These are phyloP conservation scores for Poeciliopsis occidentalis DNA, from an alignment of 2,113 vertebrate genomes.

Conservation along the genomic window DNA sequence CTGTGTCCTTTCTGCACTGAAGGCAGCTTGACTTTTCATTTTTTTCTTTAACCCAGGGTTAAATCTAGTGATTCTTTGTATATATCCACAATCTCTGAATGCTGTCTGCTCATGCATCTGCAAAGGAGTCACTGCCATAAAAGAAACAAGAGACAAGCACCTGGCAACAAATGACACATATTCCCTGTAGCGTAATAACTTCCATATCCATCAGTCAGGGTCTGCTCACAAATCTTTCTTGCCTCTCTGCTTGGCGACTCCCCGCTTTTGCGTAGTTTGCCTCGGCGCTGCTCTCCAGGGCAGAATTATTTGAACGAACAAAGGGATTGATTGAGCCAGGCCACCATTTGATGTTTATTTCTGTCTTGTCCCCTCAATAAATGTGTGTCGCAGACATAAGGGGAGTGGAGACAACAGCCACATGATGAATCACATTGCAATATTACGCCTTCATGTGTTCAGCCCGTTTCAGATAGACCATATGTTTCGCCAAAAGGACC, in stretches of 20 bases:
- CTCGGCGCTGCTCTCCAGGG: slow-evolving; percentile 51
- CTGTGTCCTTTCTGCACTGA: slow-evolving; percentile 13
- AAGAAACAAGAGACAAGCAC: slow-evolving; percentile 71
- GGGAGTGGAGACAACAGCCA: slow-evolving; percentile 22
- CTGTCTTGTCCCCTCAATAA: slow-evolving; percentile 53
- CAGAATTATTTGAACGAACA: slow-evolving; percentile 64
- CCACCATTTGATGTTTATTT: slow-evolving; percentile 71
- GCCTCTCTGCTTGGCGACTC: slow-evolving; percentile 40
- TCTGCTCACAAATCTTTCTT: slow-evolving; percentile 53
- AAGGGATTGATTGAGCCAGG: slow-evolving; percentile 64
- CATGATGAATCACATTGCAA: slow-evolving; percentile 63
- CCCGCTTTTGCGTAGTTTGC: slow-evolving; percentile 36
- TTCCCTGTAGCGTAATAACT: slow-evolving; percentile 65
- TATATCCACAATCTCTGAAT: slow-evolving; percentile 40
- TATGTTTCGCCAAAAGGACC: slow-evolving; percentile 58
- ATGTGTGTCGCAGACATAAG: slow-evolving; percentile 30
- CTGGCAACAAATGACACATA: slow-evolving; percentile 70
- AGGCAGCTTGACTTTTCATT: neutral
- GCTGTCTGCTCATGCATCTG: slow-evolving; percentile 56
- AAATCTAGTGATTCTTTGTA: slow-evolving; percentile 17
- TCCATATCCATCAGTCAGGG: slow-evolving; percentile 69
- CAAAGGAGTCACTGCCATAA: slow-evolving; percentile 70
- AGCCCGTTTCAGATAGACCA: slow-evolving; percentile 46
- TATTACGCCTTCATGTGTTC: slow-evolving; percentile 61
- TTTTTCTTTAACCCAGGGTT: slow-evolving; percentile 1